Base-by-base conservation (phyloP, 2,797 vertebrate species). In the Babyrousa celebensis region DNA sequence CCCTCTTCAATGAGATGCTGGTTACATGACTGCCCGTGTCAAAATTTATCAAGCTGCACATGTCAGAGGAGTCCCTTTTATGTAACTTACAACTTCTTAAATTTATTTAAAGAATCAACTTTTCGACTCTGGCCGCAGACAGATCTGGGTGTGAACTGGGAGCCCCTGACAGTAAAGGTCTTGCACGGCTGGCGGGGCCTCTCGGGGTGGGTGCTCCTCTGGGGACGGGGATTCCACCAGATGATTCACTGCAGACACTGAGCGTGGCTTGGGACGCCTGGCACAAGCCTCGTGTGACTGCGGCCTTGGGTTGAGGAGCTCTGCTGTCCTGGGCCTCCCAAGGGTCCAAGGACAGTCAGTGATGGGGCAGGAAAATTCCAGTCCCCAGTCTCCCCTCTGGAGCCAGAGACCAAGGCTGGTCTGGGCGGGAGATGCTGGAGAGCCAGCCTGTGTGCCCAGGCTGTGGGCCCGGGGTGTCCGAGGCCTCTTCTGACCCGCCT, bases 381-480 rank as follows among this genome's bases (percentile, higher is more conserved):
- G 67, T 29, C 63, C 80, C 71, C 48, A 68, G 84, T 84, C 67
- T 58, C 60, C 60, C 60, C 21, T n/a, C 11, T 11, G 12, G 5
- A 56, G 72, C 23, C 25, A 1, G 58, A 40, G 79, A n/a, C 5
- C 9, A 48, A 92, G 67, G 18, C 40, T n/a, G n/a, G 4, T 25
- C 62, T 9, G 15, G 21, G 86, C 6, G 4, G 78, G 43, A 36
- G 52, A 40, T 0, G 10, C 11, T 23, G 2, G 48, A 7, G n/a
- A 12, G 12, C 58, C 29, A 0, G 16, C 48, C 27, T n/a, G 12
- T 0, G 0, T 48, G 40, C 60, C 91, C 27, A 36, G 89, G 80
- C 67, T 1, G 1, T 3, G 4, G 27, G 4, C 52, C 5, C 3
- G 63, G 56, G 29, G 68, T 4, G 40, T 36, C 48, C 0, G 0